phyloP scores from a whole-genome alignment of 2,113 vertebrate species.

The Passer montanus region DNA sequence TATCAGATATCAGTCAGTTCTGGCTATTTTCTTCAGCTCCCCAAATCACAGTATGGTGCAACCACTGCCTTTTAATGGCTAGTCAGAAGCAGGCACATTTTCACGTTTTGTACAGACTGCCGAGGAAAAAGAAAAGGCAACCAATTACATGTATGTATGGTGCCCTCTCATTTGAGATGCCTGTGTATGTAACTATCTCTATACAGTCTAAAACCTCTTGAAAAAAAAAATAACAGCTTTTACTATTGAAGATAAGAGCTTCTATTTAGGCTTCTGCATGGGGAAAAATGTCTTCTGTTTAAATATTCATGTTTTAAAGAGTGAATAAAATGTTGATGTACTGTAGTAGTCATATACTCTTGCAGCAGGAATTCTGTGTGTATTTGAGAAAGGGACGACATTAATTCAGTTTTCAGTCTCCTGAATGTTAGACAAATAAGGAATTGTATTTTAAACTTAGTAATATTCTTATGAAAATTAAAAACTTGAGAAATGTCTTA shows the following conservation, averaged over 20 bases:
- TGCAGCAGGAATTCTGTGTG: conserved; percentile 11
- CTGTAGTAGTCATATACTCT: not conserved
- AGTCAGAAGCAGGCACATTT: conserved; percentile 82
- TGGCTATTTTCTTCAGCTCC: conserved; percentile 86
- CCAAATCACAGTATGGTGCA: conserved; percentile 87
- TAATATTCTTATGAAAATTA: not conserved
- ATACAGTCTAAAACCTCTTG: conserved; percentile 70
- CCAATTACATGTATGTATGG: conserved; percentile 86
- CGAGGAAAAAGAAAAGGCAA: conserved; percentile 79
- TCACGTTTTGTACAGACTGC: conserved; percentile 78
- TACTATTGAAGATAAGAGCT: conserved; percentile 68
- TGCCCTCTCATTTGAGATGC: conserved; percentile 81
- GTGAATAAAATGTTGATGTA: conserved; percentile 59
- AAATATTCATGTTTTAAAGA: conserved; percentile 71
- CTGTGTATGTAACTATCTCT: conserved; percentile 76
- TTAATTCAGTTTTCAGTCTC: not conserved
- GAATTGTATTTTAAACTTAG: conserved; percentile 1
- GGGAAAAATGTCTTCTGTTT: conserved; percentile 62
- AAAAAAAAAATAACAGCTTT: conserved; percentile 61
- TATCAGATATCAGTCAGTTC: conserved; percentile 89
- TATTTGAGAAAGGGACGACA: not conserved
- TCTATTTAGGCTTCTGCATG: conserved; percentile 67
- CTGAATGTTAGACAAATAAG: not conserved
- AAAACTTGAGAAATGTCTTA: not conserved
- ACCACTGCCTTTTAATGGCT: conserved; percentile 85